These are phyloP conservation scores for Eucera pruinosa DNA, from an alignment of 2,888 invertebrate species.

Conservation along the genomic window DNA sequence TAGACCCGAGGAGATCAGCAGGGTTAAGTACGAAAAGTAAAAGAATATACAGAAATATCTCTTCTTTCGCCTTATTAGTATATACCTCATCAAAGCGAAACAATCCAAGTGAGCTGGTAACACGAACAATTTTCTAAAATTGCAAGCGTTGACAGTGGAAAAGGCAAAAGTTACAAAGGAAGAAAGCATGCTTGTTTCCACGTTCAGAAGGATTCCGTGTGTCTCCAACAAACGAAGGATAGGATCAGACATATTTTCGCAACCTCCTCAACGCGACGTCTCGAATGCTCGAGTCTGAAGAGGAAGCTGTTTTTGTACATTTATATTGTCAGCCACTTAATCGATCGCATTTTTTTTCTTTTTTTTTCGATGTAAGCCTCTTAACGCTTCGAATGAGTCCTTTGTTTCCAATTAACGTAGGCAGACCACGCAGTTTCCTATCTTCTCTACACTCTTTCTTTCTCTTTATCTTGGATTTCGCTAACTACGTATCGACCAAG, in stretches of 20 bases:
- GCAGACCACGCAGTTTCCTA: conserved; percentile 10
- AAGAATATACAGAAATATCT: no score
- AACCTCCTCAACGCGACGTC: conserved; percentile 31
- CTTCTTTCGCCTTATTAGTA: no score
- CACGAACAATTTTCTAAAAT: no score
- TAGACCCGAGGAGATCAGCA: no score
- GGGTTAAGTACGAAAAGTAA: no score
- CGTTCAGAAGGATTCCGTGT: conserved; percentile 3
- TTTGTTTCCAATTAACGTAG: conserved; percentile 61
- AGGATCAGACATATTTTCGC: conserved; percentile 23
- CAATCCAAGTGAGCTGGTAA: not conserved
- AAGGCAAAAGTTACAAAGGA: conserved; percentile 10
- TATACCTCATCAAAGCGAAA: not conserved
- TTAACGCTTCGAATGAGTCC: conserved; percentile 58
- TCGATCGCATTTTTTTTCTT: conserved; percentile 55
- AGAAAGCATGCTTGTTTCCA: not conserved
- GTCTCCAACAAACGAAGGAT: conserved; percentile 19
- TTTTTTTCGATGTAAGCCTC: conserved; percentile 55
- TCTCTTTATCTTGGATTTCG: not conserved
- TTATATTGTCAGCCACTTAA: conserved; percentile 57
- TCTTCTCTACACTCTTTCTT: not conserved
- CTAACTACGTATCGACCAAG: conserved; percentile 66
- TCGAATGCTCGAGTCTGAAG: conserved; percentile 24
- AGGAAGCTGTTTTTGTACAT: conserved; percentile 43
- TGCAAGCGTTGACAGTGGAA: no score